These are phyloP conservation scores for Chlorodrepanis virens DNA, from an alignment of 2,113 vertebrate species.

Conservation along the genomic window DNA sequence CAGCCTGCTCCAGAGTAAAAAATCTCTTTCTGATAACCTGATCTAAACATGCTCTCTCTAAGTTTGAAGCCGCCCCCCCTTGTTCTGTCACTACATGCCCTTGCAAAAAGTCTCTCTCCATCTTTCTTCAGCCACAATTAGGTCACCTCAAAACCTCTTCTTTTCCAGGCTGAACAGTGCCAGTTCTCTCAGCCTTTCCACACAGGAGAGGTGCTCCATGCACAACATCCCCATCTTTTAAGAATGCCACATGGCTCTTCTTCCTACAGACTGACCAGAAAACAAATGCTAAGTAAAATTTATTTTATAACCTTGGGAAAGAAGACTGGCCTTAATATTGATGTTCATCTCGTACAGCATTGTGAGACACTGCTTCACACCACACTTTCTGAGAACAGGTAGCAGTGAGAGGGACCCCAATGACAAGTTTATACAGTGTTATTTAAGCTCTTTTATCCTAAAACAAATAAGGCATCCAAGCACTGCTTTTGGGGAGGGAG, in stretches of 20 bases:
- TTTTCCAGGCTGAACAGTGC: not conserved
- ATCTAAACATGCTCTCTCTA: not conserved
- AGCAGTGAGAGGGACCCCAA: not conserved
- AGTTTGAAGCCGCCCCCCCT: not conserved
- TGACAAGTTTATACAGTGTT: not conserved
- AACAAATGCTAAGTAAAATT: not conserved
- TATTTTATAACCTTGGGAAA: not conserved
- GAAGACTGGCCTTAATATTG: not conserved
- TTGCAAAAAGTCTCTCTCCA: not conserved
- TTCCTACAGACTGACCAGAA: not conserved
- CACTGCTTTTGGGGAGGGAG: not conserved
- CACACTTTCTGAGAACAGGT: not conserved
- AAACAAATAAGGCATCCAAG: not conserved
- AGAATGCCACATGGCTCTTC: not conserved
- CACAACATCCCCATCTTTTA: not conserved
- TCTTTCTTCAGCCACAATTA: not conserved
- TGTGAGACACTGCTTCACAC: not conserved
- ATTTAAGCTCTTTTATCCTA: not conserved
- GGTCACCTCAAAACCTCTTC: not conserved
- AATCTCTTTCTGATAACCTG: not conserved
- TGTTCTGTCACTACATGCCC: not conserved
- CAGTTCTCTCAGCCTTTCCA: not conserved
- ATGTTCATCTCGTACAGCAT: not conserved
- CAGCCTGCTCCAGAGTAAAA: not conserved
- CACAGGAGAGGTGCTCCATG: not conserved